Base-by-base conservation (phyloP, 2,797 vertebrate species). In the Gymnoscopelus microlampas region DNA sequence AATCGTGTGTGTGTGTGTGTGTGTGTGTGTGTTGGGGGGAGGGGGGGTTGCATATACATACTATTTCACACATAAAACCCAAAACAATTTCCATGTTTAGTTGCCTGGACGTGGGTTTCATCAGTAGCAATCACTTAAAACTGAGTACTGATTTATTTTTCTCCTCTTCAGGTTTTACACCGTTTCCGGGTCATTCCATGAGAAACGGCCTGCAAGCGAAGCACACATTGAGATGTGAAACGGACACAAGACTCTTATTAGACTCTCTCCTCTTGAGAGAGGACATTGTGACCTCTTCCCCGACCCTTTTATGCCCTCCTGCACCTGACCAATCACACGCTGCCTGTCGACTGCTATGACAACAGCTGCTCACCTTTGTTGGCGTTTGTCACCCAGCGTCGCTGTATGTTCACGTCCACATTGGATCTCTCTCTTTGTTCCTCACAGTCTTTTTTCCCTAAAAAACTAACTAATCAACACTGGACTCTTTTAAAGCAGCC, bases 171-270 rank as follows among this genome's bases (percentile, higher is more conserved):
- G 94, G 82, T 88, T 93, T 54, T 91, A 90, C 74, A 76, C 89
- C 47, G 89, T 94, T 78, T 83, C 91, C 4, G 85, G 86, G 58
- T 74, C 87, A 0, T 48, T 92, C 35, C 91, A 90, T 77, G 79
- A 89, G 19, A 51, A 50, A 14, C 6, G 82, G 19, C 44, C 84
- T 63, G 74, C 80, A 73, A 87, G 86, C 70, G 89, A 91, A 35
- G 71, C 83, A 83, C 77, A 84, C 1, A 78, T 74, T 0, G 91
- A 93, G 78, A 86, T 90, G 75, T 93, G 85, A 93, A 57, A 65
- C 9, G 23, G 35, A 73, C 29, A 19, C 10, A 13, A 59, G 69
- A 75, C 77, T 64, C 60, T 15, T 23, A 47, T 60, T 48, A 71
- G 19, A 53, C 63, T 51, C 29, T 56, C 44, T 49, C 19, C 53